phyloP scores from a whole-genome alignment of 1,140 invertebrate genomes.

The Leptonema lineaticorne region DNA sequence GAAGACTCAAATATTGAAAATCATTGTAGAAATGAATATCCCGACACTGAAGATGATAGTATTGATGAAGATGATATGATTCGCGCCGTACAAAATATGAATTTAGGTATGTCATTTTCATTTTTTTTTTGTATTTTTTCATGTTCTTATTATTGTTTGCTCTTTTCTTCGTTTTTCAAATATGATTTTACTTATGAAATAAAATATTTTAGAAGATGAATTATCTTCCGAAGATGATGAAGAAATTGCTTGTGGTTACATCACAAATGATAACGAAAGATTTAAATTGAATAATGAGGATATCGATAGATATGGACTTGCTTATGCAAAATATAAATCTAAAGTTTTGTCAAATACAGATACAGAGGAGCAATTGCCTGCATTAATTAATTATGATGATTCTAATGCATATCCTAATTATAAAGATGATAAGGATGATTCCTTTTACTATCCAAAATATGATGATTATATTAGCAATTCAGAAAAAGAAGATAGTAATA shows the following conservation, averaged over 20 bases:
- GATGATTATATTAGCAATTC: conserved; percentile 42
- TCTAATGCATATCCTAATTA: not conserved
- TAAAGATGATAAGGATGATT: conserved; percentile 39
- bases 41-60: conserved; percentile 55
- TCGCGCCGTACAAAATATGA: conserved; percentile 49
- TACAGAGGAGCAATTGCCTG: not conserved
- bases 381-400: conserved; percentile 18
- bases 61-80: conserved; percentile 59
- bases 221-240: conserved; percentile 57
- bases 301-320: conserved; percentile 49
- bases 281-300: conserved; percentile 48
- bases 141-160: not conserved
- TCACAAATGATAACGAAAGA: conserved; percentile 16
- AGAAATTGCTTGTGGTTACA: conserved; percentile 48
- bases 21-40: conserved; percentile 61
- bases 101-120: conserved; percentile 43
- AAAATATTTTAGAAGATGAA: conserved; percentile 47
- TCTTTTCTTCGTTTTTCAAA: not conserved
- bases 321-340: conserved; percentile 54
- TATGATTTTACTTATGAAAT: not conserved
- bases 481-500: not conserved
- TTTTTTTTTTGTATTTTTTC: not conserved
- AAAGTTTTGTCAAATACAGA: conserved; percentile 42
- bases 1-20: conserved; percentile 63
- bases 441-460: conserved; percentile 52